Conservation (phyloP, 2,888 invertebrate genomes). For the Chrysolina haemoptera region DNA sequence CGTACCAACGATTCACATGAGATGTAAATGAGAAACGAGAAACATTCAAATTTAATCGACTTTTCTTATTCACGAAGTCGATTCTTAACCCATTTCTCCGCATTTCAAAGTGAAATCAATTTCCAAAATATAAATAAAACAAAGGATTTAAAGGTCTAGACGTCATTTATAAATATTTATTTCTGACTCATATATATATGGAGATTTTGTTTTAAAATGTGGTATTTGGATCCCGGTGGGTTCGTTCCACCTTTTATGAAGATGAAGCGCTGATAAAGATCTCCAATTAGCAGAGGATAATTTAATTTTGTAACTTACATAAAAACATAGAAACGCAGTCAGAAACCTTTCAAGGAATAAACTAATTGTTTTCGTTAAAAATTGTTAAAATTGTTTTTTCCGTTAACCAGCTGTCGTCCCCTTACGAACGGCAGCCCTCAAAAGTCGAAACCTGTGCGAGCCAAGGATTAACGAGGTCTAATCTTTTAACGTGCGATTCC, state of each 20-base stretch:
- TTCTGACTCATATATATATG: slow-evolving; percentile 12
- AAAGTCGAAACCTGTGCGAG: too few species aligned
- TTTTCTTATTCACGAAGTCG: slow-evolving; percentile 33
- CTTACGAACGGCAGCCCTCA: too few species aligned
- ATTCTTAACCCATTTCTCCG: slow-evolving; percentile 46
- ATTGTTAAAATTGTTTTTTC: too few species aligned
- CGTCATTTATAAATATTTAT: slow-evolving; percentile 25
- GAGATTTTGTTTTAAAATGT: slow-evolving; percentile 14
- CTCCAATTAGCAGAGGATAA: neutral
- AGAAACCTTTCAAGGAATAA: too few species aligned
- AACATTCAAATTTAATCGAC: slow-evolving; percentile 40
- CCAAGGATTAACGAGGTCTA: too few species aligned
- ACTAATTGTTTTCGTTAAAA: too few species aligned
- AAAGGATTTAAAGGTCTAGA: slow-evolving; percentile 26
- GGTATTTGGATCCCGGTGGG: slow-evolving; percentile 9
- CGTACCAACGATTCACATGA: slow-evolving; percentile 28
- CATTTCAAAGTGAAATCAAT: slow-evolving; percentile 46
- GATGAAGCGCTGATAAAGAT: neutral
- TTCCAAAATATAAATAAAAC: slow-evolving; percentile 47
- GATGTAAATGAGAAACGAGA: slow-evolving; percentile 39
- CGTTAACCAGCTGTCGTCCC: too few species aligned
- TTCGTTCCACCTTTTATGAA: slow-evolving; percentile 14
- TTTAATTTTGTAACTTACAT: neutral
- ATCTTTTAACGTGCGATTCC: too few species aligned
- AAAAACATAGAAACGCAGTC: too few species aligned